Base-by-base conservation (phyloP, 2,797 vertebrate species). In the Hemitrygon akajei region DNA sequence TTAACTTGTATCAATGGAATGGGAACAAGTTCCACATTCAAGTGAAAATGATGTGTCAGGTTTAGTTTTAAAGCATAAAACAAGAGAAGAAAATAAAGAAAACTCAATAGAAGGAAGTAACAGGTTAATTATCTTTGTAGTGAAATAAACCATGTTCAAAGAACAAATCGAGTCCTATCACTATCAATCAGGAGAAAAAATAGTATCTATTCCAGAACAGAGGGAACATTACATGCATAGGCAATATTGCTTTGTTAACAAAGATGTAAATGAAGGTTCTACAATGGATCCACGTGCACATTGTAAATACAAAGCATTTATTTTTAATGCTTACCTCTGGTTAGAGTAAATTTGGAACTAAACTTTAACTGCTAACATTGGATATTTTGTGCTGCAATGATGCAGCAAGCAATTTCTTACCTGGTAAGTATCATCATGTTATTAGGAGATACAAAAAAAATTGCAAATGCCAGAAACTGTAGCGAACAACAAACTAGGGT, bases 111-210 rank as follows among this genome's bases (percentile, higher is more conserved):
- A 63, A 40, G 34, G 63, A 89, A 37, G 7, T 66, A 89, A 69
- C 37, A 69, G 60, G n/a, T 89, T 37, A 89, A 89, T 89, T 69
- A 89, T 25, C n/a, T 89, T 69, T 69, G 86, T 89, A 30, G 7
- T 89, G 20, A 20, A 86, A 37, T 69, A 37, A 89, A 69, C 60
- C n/a, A 89, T 11, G 16, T 69, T 69, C 9, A 10, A 69, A 63
- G 60, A 89, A 34, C 69, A 20, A 87, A 69, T 89, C n/a, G 7
- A 60, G 18, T 14, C 63, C 86, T 69, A 89, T 69, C n/a, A 3
- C 86, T 34, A 66, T 60, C 86, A 69, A 89, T 69, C n/a, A 89
- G n/a, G 7, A 10, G 18, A 34, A 27, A 84, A n/a, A 58, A 84
- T 30, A 37, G 86, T 89, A 66, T 69, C 86, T 89, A 63, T 89